Conservation (phyloP, 2,797 vertebrate genomes). For the Sus cebifrons region DNA sequence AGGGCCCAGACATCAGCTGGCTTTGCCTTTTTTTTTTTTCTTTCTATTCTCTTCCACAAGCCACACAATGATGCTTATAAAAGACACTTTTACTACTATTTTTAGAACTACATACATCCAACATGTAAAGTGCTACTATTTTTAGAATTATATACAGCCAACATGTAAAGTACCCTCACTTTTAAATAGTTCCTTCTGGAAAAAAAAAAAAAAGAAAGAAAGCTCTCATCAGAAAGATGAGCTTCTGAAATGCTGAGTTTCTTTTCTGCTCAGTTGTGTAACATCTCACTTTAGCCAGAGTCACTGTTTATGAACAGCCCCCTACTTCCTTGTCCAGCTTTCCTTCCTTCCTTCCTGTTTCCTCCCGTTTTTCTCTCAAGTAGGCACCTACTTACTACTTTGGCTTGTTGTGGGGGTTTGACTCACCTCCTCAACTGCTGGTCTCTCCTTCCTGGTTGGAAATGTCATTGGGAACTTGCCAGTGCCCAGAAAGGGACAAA, state of each 20-base stretch:
- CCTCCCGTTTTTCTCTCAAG: background rate
- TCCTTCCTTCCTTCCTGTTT: background rate
- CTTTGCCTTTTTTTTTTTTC: background rate
- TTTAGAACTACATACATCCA: conserved; percentile 76
- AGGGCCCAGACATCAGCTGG: background rate
- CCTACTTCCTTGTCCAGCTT: too few relatives aligned
- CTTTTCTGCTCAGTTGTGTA: background rate
- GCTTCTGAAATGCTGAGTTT: conserved; percentile 33
- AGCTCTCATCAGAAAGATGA: conserved; percentile 55
- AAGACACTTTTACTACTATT: conserved; percentile 77
- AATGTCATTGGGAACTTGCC: conserved; percentile 39
- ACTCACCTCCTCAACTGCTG: background rate
- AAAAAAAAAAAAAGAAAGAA: conserved; percentile 56
- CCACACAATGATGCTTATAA: conserved; percentile 54
- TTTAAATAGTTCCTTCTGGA: conserved; percentile 69
- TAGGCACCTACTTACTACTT: background rate
- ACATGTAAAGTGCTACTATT: background rate
- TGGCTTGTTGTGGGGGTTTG: background rate
- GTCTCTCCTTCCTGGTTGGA: conserved; percentile 64
- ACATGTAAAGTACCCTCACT: conserved; percentile 47
- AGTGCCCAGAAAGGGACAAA: background rate
- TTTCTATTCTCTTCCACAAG: conserved; percentile 4
- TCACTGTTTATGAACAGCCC: background rate
- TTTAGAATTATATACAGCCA: conserved; percentile 51
- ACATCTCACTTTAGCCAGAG: background rate